Evolutionary conservation across 2,888 invertebrate species (phyloP).

Genomic region (Epirrhoe alternata): DNA sequence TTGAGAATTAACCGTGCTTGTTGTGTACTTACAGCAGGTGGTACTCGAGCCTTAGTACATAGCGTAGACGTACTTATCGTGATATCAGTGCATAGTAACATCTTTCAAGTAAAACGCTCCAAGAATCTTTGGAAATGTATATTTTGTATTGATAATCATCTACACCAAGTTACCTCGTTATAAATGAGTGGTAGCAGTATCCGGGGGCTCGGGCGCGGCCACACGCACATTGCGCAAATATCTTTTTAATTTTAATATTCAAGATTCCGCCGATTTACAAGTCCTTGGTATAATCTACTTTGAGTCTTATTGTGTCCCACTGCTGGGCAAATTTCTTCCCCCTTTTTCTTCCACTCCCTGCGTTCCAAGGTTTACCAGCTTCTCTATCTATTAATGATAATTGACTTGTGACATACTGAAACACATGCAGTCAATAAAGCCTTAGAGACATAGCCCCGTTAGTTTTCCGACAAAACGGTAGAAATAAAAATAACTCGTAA

Average conservation of each 20-base stretch:
- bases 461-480: no score
- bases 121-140: no score
- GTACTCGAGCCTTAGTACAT: neutral
- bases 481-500: neutral
- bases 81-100: neutral
- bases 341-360: no score
- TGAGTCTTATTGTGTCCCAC: no score
- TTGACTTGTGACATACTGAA: no score
- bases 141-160: neutral
- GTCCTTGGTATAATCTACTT: no score
- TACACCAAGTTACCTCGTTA: neutral
- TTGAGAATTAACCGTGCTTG: slow-evolving; percentile 17
- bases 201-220: neutral
- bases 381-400: no score
- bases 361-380: no score
- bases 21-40: slow-evolving; percentile 6
- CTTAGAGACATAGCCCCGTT: no score
- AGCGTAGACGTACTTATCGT: neutral
- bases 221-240: neutral
- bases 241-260: no score
- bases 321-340: no score
- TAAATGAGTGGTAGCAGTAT: neutral
- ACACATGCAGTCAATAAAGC: no score
- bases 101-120: neutral
- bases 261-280: neutral